Conservation (phyloP, 2,113 vertebrate species). For the Nyctibius bracteatus region DNA sequence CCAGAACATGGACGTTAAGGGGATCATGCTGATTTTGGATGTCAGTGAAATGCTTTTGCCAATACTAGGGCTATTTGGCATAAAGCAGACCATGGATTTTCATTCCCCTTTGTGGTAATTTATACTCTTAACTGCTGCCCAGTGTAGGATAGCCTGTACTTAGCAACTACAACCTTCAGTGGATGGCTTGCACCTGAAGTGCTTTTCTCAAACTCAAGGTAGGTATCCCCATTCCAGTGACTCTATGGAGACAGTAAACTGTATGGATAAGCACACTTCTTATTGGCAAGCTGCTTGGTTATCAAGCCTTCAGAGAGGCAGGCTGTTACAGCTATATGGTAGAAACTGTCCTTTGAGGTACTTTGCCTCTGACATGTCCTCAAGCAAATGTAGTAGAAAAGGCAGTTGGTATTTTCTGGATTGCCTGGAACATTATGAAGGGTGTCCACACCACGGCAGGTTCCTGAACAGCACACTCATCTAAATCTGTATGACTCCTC, state of each 20-base stretch:
- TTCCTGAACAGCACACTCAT: neutral
- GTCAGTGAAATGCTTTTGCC: neutral
- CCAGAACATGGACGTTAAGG: neutral
- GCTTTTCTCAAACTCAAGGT: neutral
- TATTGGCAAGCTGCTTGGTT: accelerated
- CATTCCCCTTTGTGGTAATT: neutral
- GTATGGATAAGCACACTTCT: neutral
- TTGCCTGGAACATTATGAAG: neutral
- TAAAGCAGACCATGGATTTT: neutral
- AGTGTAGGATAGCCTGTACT: neutral
- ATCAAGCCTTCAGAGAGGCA: neutral
- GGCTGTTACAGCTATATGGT: accelerated
- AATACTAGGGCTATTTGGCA: neutral
- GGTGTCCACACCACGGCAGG: neutral
- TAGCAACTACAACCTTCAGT: neutral
- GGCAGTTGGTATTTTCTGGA: neutral
- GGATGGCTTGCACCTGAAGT: neutral
- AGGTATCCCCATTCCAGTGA: neutral
- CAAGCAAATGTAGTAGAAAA: neutral
- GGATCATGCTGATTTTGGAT: neutral
- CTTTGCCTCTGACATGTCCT: neutral
- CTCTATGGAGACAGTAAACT: neutral
- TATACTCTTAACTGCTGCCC: neutral
- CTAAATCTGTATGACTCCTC: neutral
- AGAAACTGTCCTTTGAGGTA: neutral